These are phyloP conservation scores for Petrolisthes cinctipes DNA, from an alignment of 2,888 invertebrate species.

Conservation along the genomic window DNA sequence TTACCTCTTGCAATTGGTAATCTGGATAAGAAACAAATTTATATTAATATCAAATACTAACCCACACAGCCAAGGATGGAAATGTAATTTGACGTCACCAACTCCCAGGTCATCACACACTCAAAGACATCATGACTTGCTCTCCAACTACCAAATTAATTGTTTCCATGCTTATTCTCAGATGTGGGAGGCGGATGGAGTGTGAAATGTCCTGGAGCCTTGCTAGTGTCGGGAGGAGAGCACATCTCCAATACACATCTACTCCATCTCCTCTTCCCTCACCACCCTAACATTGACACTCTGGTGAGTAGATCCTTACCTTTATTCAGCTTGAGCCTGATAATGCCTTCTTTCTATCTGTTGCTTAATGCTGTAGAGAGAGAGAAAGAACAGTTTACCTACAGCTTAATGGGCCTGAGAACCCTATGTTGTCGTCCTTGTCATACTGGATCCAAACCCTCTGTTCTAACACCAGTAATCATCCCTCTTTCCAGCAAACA, in stretches of 20 bases:
- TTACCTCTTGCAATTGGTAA: not conserved
- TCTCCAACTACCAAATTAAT: not conserved
- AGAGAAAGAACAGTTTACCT: too few species aligned
- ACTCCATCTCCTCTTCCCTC: conserved; percentile 40
- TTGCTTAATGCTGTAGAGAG: too few species aligned
- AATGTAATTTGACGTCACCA: not conserved
- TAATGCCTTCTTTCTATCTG: too few species aligned
- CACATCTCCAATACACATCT: conserved; percentile 16
- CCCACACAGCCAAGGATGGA: not conserved
- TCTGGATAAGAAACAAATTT: not conserved
- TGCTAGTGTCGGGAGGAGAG: conserved; percentile 29
- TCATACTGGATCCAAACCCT: too few species aligned
- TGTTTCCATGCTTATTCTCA: conserved; percentile 6
- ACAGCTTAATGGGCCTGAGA: too few species aligned
- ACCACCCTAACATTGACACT: conserved; percentile 26
- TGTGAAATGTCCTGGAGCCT: conserved; percentile 38
- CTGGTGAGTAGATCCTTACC: conserved; percentile 25
- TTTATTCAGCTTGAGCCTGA: too few species aligned
- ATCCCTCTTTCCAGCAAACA: too few species aligned
- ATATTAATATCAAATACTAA: not conserved
- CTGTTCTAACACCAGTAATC: too few species aligned
- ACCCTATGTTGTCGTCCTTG: too few species aligned
- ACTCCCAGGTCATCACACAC: too few species aligned
- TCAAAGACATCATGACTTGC: not conserved
- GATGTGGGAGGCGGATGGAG: conserved; percentile 58